Evolutionary conservation across 2,888 invertebrate genomes (phyloP).

Genomic region (Pediacus dermestoides): DNA sequence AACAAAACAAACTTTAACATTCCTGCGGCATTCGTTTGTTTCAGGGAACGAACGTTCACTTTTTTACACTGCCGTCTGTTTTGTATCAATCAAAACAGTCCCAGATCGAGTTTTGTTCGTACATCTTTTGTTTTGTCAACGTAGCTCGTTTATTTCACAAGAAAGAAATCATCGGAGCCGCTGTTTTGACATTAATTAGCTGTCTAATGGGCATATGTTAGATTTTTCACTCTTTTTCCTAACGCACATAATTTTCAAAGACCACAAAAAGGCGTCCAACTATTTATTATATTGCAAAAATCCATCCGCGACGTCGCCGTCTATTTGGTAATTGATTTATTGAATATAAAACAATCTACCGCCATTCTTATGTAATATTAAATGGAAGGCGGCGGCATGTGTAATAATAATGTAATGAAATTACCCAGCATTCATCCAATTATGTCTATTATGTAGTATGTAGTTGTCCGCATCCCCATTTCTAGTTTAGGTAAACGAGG

Average conservation of each 20-base stretch:
- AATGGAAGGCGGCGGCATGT: too few species aligned
- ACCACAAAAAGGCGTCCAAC: slow-evolving; percentile 23
- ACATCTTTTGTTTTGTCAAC: slow-evolving; percentile 40
- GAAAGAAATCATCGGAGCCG: slow-evolving; percentile 46
- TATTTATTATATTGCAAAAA: slow-evolving; percentile 24
- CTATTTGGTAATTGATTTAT: slow-evolving; percentile 20
- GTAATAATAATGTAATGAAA: slow-evolving; percentile 11
- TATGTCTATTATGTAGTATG: slow-evolving; percentile 15
- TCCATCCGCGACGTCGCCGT: slow-evolving; percentile 20
- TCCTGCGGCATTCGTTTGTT: slow-evolving; percentile 46
- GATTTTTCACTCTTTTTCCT: slow-evolving; percentile 35
- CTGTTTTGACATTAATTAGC: slow-evolving; percentile 47
- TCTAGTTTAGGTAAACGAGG: slow-evolving; percentile 10
- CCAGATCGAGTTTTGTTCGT: slow-evolving; percentile 36
- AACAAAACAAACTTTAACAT: slow-evolving; percentile 41
- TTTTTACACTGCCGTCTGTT: slow-evolving; percentile 47
- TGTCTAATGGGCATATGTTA: slow-evolving; percentile 47
- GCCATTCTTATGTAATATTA: too few species aligned
- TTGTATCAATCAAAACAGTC: slow-evolving; percentile 48
- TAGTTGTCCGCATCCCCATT: slow-evolving; percentile 10
- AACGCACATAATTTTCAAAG: slow-evolving; percentile 32
- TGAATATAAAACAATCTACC: too few species aligned
- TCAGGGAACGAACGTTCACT: slow-evolving; percentile 39
- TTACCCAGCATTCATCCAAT: slow-evolving; percentile 19
- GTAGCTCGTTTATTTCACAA: slow-evolving; percentile 39